Evolutionary conservation across 2,797 vertebrate species (phyloP), one percentile per base, ranked within the genome.

Genomic region (Falco naumanni): DNA sequence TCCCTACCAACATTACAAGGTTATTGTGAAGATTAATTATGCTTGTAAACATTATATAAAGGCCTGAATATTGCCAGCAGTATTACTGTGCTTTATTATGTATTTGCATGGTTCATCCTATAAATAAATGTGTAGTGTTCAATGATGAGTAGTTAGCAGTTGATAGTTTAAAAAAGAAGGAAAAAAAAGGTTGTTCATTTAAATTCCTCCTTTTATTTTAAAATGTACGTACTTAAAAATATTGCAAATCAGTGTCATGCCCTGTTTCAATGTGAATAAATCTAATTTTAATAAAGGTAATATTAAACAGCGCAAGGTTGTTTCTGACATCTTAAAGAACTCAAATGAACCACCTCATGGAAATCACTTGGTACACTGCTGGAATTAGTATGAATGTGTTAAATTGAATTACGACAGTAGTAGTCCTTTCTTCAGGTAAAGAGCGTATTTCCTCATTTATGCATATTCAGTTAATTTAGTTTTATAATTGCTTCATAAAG

Each of bases 11-110:
- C 53, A 79, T 93, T 92, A 89, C 90, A 94, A 87, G 92, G 90
- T 95, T 96, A 93, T 95, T 96, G 86, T 95, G 84, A 90, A 89
- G 93, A 96, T 95, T 93, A 95, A 96, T 88, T 95, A 43, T 93
- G 81, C 89, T 94, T 94, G 86, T 95, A 95, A 97, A 94, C 90
- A 80, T 95, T 94, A 84, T 78, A 84, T 90, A 94, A 93, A 95
- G 76, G 64, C 66, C 85, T 89, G 84, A 60, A 60, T 93, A 82
- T 79, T 95, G 68, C 88, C 64, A 87, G 56, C 77, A 88, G 20
- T 84, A 82, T 91, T 93, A 47, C 33, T 80, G 26, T 81, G 57
- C 66, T 94, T 93, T 96, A 90, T 89, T 95, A 87, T 51, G 28
- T 94, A 89, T 96, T 95, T 87, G 15, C 28, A 22, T 70, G 51